Evolutionary conservation across 64 coral and sea anemone species (phyloP).

Genomic region (Montipora cactus): DNA sequence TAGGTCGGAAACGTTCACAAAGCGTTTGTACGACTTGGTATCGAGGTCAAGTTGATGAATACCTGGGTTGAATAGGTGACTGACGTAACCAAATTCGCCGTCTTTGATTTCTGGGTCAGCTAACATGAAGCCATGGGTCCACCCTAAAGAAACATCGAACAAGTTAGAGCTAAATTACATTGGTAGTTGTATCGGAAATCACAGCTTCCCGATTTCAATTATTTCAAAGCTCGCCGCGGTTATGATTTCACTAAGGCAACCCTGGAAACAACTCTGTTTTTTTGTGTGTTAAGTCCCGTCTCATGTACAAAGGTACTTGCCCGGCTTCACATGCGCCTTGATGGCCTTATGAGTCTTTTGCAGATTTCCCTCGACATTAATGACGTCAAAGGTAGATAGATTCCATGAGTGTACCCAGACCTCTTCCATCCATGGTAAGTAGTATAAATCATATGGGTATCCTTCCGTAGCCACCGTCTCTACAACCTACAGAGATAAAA

Average conservation of each 20-base stretch:
- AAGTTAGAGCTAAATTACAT: not conserved
- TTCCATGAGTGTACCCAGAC: slow-evolving; percentile 62
- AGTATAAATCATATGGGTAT: slow-evolving; percentile 31
- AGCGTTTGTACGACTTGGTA: slow-evolving; percentile 39
- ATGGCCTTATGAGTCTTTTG: slow-evolving; percentile 46
- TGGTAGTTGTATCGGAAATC: no score
- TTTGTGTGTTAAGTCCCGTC: not conserved
- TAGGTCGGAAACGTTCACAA: slow-evolving; percentile 23
- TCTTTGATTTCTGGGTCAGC: slow-evolving; percentile 10
- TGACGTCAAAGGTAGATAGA: slow-evolving; percentile 64
- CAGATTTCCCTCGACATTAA: slow-evolving; percentile 4
- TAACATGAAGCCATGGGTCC: slow-evolving; percentile 49
- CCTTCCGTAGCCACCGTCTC: slow-evolving; percentile 20
- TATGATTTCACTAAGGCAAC: not conserved
- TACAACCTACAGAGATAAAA: not conserved
- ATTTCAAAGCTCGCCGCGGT: no score
- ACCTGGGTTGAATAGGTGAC: slow-evolving; percentile 48
- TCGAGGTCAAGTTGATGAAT: slow-evolving; percentile 31
- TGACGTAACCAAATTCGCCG: slow-evolving; percentile 44
- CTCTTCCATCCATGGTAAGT: slow-evolving; percentile 39
- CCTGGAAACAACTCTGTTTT: not conserved
- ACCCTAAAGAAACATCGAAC: not conserved
- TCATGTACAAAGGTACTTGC: not conserved
- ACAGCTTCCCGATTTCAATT: no score
- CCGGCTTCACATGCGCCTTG: slow-evolving; percentile 42